Evolutionary conservation across 2,888 invertebrate genomes (phyloP), one percentile per base, ranked within the genome.

Genomic region (Anorthoa munda): DNA sequence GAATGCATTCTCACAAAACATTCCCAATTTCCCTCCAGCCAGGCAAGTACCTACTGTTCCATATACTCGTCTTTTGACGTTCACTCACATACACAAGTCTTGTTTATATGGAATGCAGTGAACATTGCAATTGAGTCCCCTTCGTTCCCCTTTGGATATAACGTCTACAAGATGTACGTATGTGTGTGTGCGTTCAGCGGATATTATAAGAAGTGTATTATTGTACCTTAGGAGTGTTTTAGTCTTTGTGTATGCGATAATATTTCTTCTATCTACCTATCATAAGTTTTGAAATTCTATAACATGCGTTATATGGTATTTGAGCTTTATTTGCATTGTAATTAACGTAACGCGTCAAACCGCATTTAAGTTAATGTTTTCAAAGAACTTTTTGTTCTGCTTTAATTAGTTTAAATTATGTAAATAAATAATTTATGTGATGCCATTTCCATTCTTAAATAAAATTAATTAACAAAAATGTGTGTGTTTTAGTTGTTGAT

Each of bases 391-490:
- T 59, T 93, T 93, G 94, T 95, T 94, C 93, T 94, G 95, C 94
- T 95, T 95, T 95, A 95, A 95, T 93, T 95, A 95, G 94, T 90
- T 84, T 89, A 90, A 90, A 88, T 76, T 58, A 86, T 95, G 95
- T 95, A 95, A 90, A 95, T 95, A 95, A 89, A 79, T 94, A 95
- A 95, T 93, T 94, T 94, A 94, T 95, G 89, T 89, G 89, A 88
- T 88, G 90, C 89, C 89, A 90, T 91, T 92, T 89, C 87, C 70
- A 84, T 87, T 90, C 88, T 90, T 84, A 72, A 94, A 93, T 93
- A 94, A 93, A 95, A 91, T 72, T 72, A 31, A 93, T 94, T 95
- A 95, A 95, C 94, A 92, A 88, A 60, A 21, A 86, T 89, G 4
- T 48, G 2, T 58, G 69, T 66, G 72, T 83, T 84, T 84, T 66